phyloP scores from a whole-genome alignment of 1,140 invertebrate genomes.

The Drosophila murphyi region DNA sequence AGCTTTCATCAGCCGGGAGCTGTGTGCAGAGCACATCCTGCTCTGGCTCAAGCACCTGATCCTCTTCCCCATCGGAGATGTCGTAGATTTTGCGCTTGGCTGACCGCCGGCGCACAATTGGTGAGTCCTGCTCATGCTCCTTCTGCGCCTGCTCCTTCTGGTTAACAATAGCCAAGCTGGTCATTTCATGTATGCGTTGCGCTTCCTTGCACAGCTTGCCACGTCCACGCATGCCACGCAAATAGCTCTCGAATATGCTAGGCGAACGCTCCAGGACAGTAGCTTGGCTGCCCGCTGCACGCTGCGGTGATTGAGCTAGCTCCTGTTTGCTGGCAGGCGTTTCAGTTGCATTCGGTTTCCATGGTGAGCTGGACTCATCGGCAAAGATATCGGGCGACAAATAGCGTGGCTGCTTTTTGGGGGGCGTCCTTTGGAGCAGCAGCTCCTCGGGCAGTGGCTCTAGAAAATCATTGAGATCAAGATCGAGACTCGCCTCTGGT shows the following conservation, averaged over 20 bases:
- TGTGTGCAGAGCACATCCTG: slow-evolving; percentile 18
- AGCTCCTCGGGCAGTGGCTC: slow-evolving; percentile 71
- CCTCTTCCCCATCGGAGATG: slow-evolving; percentile 58
- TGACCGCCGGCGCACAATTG: slow-evolving; percentile 43
- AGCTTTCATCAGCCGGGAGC: slow-evolving; percentile 31
- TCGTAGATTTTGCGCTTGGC: slow-evolving; percentile 67
- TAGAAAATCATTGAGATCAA: slow-evolving; percentile 70
- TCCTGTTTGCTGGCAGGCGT: slow-evolving; percentile 56
- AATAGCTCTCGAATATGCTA: slow-evolving; percentile 72
- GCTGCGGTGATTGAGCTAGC: slow-evolving; percentile 28
- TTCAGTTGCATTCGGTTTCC: slow-evolving; percentile 31
- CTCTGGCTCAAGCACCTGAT: neutral
- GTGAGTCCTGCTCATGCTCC: slow-evolving; percentile 52
- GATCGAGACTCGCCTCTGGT: slow-evolving; percentile 24
- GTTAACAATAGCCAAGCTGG: slow-evolving; percentile 7
- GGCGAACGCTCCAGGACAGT: slow-evolving; percentile 55
- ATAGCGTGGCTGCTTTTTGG: slow-evolving; percentile 14
- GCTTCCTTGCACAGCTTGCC: slow-evolving; percentile 55
- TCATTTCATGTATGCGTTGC: slow-evolving; percentile 43
- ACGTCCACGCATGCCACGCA: slow-evolving; percentile 61
- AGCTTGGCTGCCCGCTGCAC: slow-evolving; percentile 7
- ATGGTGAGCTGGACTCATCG: slow-evolving; percentile 59
- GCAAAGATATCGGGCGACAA: slow-evolving; percentile 65
- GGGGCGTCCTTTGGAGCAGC: slow-evolving; percentile 11
- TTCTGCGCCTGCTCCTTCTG: neutral